Evolutionary conservation across 2,797 vertebrate genomes (phyloP).

Genomic region (Hydrolagus colliei): DNA sequence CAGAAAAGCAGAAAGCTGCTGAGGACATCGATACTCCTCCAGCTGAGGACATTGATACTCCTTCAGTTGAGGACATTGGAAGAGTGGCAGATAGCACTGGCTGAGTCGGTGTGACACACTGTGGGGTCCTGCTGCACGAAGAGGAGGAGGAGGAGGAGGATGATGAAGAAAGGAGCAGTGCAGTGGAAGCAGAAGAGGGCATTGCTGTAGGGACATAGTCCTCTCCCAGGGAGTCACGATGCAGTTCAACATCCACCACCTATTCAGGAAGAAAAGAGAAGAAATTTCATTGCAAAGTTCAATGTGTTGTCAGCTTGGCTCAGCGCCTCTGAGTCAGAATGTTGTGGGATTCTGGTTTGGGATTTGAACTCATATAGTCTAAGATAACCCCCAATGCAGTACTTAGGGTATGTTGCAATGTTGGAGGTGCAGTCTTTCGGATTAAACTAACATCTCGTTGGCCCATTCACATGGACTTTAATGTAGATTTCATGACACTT

Average conservation of each 20-base stretch:
- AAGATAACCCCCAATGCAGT: too few relatives aligned
- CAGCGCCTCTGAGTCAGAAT: too few relatives aligned
- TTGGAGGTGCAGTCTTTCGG: too few relatives aligned
- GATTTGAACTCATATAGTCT: too few relatives aligned
- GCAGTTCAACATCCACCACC: conserved; percentile 96
- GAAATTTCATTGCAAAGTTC: not conserved
- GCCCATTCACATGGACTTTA: too few relatives aligned
- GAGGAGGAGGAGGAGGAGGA: conserved; percentile 43
- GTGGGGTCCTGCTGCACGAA: conserved; percentile 43
- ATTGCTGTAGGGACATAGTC: conserved; percentile 62
- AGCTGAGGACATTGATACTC: not conserved
- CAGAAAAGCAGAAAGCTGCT: conserved; percentile 60
- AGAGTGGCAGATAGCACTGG: not conserved
- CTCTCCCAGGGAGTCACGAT: conserved; percentile 80
- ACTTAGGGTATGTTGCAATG: too few relatives aligned
- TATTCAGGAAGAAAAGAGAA: conserved; percentile 42
- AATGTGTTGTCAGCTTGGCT: too few relatives aligned
- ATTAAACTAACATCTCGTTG: too few relatives aligned
- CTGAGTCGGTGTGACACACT: conserved; percentile 22
- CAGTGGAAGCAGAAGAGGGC: conserved; percentile 52
- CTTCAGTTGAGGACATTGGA: not conserved
- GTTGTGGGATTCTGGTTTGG: too few relatives aligned
- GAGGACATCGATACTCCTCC: conserved; percentile 30
- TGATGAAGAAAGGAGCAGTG: not conserved
- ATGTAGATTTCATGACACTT: too few relatives aligned